Conservation (phyloP, 2,113 vertebrate genomes). For the Seriola dumerili region DNA sequence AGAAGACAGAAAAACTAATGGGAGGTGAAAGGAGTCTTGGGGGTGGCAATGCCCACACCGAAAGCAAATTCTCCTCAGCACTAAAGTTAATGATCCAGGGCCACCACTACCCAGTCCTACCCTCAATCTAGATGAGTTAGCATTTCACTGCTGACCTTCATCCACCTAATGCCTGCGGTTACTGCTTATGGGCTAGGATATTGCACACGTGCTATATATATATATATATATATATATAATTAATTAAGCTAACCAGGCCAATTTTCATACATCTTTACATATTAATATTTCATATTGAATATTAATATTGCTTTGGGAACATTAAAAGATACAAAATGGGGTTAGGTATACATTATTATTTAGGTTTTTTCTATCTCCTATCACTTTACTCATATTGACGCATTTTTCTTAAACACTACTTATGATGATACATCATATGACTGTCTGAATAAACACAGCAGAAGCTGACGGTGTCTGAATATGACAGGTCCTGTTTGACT, state of each 20-base stretch:
- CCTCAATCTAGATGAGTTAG: conserved; percentile 59
- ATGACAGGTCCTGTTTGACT: not conserved
- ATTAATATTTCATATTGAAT: not conserved
- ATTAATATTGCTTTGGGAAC: not conserved
- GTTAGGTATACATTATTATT: not conserved
- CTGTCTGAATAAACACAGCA: not conserved
- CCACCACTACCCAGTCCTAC: conserved; percentile 21
- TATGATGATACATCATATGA: not conserved
- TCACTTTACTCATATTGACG: not conserved
- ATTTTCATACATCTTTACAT: conserved; percentile 30
- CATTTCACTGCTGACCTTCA: conserved; percentile 72
- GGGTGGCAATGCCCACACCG: conserved; percentile 6
- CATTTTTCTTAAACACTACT: not conserved
- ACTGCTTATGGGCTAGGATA: conserved; percentile 1
- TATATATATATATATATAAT: conserved; percentile 4
- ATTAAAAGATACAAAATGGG: not conserved
- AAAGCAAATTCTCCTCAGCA: conserved; percentile 66
- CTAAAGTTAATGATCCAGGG: conserved; percentile 79
- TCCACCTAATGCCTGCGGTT: conserved; percentile 22
- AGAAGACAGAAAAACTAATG: conserved; percentile 31
- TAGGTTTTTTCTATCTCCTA: not conserved
- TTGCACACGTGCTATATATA: conserved; percentile 8
- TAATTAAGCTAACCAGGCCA: not conserved
- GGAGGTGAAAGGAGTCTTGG: conserved; percentile 26
- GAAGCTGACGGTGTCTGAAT: conserved; percentile 4